Evolutionary conservation across 2,113 vertebrate genomes (phyloP).

Genomic region (Cheilinus undulatus): DNA sequence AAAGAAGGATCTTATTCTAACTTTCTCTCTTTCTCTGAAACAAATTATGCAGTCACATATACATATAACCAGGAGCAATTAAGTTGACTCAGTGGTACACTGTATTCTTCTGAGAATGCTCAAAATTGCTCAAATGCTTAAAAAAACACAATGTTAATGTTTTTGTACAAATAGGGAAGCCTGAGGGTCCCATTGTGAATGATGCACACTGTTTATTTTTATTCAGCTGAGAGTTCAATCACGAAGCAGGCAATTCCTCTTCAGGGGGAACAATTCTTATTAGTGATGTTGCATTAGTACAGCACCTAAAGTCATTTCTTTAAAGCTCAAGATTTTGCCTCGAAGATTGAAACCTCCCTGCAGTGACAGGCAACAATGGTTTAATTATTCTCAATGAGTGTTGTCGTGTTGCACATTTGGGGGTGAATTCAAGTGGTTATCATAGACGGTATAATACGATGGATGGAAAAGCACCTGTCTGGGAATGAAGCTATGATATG

Average conservation of each 20-base stretch:
- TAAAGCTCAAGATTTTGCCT: slow-evolving; percentile 59
- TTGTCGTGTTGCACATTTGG: slow-evolving; percentile 46
- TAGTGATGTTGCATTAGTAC: slow-evolving; percentile 72
- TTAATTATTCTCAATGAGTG: slow-evolving; percentile 68
- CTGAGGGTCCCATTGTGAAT: slow-evolving; percentile 47
- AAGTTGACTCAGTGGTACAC: slow-evolving; percentile 41
- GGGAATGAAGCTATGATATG: too few species aligned
- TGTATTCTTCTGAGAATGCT: slow-evolving; percentile 55
- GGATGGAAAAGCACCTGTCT: too few species aligned
- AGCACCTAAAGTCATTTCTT: slow-evolving; percentile 64
- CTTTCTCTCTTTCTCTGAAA: neutral
- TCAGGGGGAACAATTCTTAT: slow-evolving; percentile 68
- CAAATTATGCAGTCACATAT: slow-evolving; percentile 21
- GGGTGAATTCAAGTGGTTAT: too few species aligned
- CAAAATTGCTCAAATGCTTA: neutral
- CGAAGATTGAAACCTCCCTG: slow-evolving; percentile 54
- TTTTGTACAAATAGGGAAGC: slow-evolving; percentile 33
- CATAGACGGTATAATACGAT: too few species aligned
- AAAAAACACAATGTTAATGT: slow-evolving; percentile 38
- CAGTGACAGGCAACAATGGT: slow-evolving; percentile 43
- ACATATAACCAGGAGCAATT: slow-evolving; percentile 30
- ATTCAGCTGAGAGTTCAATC: slow-evolving; percentile 62
- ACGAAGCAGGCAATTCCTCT: slow-evolving; percentile 62
- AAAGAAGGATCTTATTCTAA: neutral
- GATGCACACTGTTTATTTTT: slow-evolving; percentile 49